Percentiles rank a stretch among this genome's conserved stretches.
Conservation (phyloP, 2,113 vertebrate genomes). For the Protobothrops mucrosquamatus region DNA sequence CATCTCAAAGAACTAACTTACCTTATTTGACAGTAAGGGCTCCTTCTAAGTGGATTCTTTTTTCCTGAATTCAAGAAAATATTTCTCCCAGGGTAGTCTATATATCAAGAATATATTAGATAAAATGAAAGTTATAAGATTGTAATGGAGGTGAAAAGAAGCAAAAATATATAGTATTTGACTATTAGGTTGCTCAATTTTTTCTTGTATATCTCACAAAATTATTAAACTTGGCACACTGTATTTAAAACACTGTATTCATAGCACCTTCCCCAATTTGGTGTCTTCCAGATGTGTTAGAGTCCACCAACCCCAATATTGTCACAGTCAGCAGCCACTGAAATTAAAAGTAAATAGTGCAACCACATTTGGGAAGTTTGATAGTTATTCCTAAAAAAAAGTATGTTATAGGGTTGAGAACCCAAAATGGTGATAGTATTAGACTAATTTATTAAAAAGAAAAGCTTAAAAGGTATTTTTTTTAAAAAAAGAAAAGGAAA, state of each 20-base stretch:
- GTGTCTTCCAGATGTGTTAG: background rate
- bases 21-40: background rate
- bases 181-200: background rate
- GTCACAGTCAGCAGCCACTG: background rate
- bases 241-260: background rate
- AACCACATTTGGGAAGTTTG: background rate
- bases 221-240: background rate
- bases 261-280: background rate
- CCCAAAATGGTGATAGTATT: background rate
- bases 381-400: background rate
- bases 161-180: background rate
- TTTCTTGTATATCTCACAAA: background rate
- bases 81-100: background rate
- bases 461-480: background rate
- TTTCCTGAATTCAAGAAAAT: background rate
- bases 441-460: background rate
- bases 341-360: background rate
- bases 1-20: background rate
- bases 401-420: background rate
- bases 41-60: background rate
- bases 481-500: background rate
- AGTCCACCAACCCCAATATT: background rate
- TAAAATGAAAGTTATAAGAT: background rate
- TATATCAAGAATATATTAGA: background rate
- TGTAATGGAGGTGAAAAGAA: background rate